phyloP scores from a whole-genome alignment of 2,113 vertebrate species.

The Charadrius vociferus region DNA sequence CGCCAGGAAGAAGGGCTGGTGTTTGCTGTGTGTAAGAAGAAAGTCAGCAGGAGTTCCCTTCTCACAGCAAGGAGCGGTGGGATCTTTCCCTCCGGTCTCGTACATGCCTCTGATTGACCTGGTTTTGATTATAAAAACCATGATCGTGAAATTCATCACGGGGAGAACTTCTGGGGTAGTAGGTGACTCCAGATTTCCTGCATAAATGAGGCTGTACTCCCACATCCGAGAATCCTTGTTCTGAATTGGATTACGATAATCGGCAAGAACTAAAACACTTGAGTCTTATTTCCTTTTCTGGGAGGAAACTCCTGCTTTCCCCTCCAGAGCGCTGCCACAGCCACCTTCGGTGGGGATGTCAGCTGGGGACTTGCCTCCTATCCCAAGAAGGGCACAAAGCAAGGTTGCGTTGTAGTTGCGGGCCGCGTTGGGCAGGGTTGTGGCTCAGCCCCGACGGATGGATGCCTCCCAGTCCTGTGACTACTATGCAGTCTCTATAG shows the following conservation, averaged over 20 bases:
- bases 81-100: background rate
- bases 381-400: rapidly evolving
- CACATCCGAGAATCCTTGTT: rapidly evolving
- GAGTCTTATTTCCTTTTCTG: background rate
- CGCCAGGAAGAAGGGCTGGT: rapidly evolving
- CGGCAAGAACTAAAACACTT: background rate
- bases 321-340: background rate
- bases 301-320: background rate
- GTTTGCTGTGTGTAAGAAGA: rapidly evolving
- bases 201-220: background rate
- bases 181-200: background rate
- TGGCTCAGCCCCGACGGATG: background rate
- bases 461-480: background rate
- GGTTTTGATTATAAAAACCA: background rate
- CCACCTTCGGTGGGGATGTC: rapidly evolving
- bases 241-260: too few species aligned
- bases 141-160: rapidly evolving
- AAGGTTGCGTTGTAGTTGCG: rapidly evolving
- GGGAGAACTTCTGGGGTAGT: background rate
- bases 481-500: background rate
- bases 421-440: background rate
- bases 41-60: background rate
- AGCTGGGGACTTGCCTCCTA: background rate
- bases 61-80: background rate
- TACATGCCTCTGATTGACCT: background rate